phyloP scores from a whole-genome alignment of 2,888 invertebrate species.

The Abscondita cerata region DNA sequence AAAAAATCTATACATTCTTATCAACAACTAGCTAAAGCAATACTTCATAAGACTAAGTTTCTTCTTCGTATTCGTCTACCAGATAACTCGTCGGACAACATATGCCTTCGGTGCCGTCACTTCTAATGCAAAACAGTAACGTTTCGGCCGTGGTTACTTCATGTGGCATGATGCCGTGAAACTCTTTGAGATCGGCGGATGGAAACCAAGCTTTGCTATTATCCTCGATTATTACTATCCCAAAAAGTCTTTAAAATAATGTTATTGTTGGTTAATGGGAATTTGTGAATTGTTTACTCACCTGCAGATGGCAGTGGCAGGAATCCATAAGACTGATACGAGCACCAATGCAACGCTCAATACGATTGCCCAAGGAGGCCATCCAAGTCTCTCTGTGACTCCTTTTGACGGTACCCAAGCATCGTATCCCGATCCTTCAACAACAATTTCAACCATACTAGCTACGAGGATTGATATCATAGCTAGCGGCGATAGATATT shows the following conservation, averaged over 20 bases:
- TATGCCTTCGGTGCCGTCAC: constrained; percentile 82
- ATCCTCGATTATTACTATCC: constrained; percentile 82
- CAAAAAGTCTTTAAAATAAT: constrained; percentile 71
- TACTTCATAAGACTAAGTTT: constrained; percentile 28
- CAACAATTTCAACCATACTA: constrained; percentile 80
- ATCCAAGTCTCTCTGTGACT: constrained; percentile 76
- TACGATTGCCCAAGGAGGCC: constrained; percentile 86
- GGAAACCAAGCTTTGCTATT: constrained; percentile 94
- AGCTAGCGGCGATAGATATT: constrained; percentile 87
- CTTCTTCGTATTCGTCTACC: constrained; percentile 58
- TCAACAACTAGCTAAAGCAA: background rate
- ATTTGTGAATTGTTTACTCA: constrained; percentile 49
- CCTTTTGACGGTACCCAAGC: constrained; percentile 82
- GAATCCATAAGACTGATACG: constrained; percentile 89
- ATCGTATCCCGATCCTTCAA: constrained; percentile 83
- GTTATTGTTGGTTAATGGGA: background rate
- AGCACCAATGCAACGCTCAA: constrained; percentile 77
- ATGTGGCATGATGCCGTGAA: constrained; percentile 86
- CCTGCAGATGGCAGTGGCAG: constrained; percentile 82
- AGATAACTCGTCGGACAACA: constrained; percentile 77
- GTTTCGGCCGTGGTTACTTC: constrained; percentile 80
- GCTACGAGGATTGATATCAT: constrained; percentile 87
- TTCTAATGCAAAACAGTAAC: constrained; percentile 81
- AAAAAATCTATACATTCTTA: constrained; percentile 5
- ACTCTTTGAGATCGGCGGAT: constrained; percentile 84